These are phyloP conservation scores for Anguilla megastoma DNA, from an alignment of 2,797 vertebrate genomes.

Conservation along the genomic window DNA sequence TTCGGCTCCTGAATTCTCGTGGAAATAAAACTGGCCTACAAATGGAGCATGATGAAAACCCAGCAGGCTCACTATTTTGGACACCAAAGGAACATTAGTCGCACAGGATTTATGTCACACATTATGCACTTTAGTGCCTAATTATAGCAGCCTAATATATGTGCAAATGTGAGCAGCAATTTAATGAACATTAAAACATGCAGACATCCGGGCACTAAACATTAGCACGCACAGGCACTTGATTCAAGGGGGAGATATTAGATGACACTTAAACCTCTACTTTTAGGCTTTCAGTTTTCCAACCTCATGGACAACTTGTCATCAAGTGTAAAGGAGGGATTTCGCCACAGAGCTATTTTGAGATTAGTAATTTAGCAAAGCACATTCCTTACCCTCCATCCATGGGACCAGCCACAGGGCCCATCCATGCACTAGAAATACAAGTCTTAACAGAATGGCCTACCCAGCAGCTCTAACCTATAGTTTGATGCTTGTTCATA, in stretches of 20 bases:
- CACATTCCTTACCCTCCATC: no score
- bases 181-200: constrained; percentile 9
- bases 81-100: neutral
- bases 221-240: neutral
- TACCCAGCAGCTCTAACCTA: no score
- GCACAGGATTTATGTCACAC: neutral
- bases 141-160: constrained; percentile 17
- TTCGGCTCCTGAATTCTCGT: neutral
- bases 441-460: no score
- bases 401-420: no score
- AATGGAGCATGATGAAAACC: neutral
- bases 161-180: neutral
- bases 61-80: neutral
- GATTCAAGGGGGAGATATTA: neutral
- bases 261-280: neutral
- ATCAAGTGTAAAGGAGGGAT: neutral
- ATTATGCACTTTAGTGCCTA: constrained; percentile 10
- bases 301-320: neutral
- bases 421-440: no score
- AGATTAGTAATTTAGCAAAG: neutral
- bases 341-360: neutral
- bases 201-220: constrained; percentile 9
- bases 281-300: neutral
- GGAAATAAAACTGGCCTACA: neutral
- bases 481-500: no score